Percentiles rank a stretch among this genome's conserved stretches.
phyloP scores from a whole-genome alignment of 2,888 invertebrate species.

The Blera fallax region DNA sequence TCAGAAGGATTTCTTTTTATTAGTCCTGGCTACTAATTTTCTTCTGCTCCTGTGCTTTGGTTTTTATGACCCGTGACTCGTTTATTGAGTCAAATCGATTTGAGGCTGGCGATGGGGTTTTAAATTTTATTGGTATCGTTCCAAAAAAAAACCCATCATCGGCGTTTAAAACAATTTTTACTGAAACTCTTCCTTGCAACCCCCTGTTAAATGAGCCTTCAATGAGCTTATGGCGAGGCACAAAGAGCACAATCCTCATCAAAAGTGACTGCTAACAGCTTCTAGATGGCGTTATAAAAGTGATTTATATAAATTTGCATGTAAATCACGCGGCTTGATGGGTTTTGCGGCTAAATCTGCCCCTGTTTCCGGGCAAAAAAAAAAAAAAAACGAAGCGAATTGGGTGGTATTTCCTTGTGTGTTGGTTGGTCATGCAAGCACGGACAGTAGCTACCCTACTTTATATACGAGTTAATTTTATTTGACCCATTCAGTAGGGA shows the following conservation, averaged over 20 bases:
- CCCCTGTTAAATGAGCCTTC: background rate
- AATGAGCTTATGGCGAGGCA: background rate
- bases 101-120: background rate
- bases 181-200: background rate
- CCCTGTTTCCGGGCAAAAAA: background rate
- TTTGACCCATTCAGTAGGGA: background rate
- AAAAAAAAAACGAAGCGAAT: background rate
- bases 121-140: constrained; percentile 42
- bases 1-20: constrained; percentile 24
- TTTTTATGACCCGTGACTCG: constrained; percentile 34
- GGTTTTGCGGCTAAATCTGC: background rate
- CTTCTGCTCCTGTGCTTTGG: constrained; percentile 10
- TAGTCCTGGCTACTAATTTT: constrained; percentile 16
- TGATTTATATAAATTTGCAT: constrained; percentile 23
- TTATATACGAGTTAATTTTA: constrained; percentile 3
- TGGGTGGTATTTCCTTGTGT: background rate
- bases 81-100: constrained; percentile 59
- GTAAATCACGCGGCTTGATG: constrained; percentile 21
- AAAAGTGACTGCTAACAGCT: constrained; percentile 24
- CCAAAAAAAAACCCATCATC: background rate
- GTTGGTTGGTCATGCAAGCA: constrained; percentile 7
- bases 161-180: constrained; percentile 22
- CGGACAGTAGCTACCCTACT: background rate
- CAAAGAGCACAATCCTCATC: constrained; percentile 4
- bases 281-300: background rate